These are phyloP conservation scores for Cheilosia scutellata DNA, from an alignment of 2,888 invertebrate species.

Conservation along the genomic window DNA sequence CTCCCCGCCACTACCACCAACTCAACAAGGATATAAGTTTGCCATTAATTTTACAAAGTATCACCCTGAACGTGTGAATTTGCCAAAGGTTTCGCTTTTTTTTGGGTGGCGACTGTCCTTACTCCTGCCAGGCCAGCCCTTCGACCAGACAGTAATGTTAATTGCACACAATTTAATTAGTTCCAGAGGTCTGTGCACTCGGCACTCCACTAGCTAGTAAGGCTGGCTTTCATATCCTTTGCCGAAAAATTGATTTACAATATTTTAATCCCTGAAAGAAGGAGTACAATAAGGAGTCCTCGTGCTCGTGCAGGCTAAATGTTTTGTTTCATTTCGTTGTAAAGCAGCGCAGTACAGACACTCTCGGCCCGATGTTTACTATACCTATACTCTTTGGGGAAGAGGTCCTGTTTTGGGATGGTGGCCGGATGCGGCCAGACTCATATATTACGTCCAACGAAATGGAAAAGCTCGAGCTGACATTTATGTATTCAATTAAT, in stretches of 20 bases:
- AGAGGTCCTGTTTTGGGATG: constrained; percentile 13
- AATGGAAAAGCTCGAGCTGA: constrained; percentile 78
- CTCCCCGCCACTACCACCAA: constrained; percentile 34
- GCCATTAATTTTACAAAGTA: constrained; percentile 76
- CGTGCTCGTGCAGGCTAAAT: constrained; percentile 2
- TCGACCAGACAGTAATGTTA: constrained; percentile 74
- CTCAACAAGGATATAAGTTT: constrained; percentile 76
- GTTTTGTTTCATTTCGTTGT: constrained; percentile 5
- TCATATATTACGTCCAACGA: constrained; percentile 77
- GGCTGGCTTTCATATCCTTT: constrained; percentile 66
- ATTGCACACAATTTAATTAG: constrained; percentile 75
- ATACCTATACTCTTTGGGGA: too few species aligned
- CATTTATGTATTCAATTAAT: constrained; percentile 79
- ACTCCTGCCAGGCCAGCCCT: neutral
- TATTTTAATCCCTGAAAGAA: constrained; percentile 69
- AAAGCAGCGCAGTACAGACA: neutral
- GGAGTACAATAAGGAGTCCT: constrained; percentile 18
- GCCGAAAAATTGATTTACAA: constrained; percentile 76
- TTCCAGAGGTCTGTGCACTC: constrained; percentile 65
- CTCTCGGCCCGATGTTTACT: neutral
- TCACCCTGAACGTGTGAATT: constrained; percentile 75
- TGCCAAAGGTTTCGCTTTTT: constrained; percentile 72
- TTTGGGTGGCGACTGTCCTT: constrained; percentile 14
- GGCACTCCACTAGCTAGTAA: constrained; percentile 9
- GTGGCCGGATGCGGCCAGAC: constrained; percentile 76